These are phyloP conservation scores for Eulemur rubriventer DNA, from an alignment of 2,797 vertebrate genomes.

Conservation along the genomic window DNA sequence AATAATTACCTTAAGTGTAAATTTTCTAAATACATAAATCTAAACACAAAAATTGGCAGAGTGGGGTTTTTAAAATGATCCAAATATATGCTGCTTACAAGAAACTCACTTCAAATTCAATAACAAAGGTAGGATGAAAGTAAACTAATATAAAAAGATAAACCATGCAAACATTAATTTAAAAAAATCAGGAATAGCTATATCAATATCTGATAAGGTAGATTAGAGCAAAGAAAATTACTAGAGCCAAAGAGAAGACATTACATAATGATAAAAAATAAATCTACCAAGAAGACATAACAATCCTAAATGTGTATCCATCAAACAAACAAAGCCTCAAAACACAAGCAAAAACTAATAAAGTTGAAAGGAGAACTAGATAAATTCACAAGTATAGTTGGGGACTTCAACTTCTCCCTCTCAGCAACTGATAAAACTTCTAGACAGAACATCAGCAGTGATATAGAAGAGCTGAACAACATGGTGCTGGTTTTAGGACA, in stretches of 20 bases:
- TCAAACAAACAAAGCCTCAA: not conserved
- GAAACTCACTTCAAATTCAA: not conserved
- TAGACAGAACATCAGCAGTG: not conserved
- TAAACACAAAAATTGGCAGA: not conserved
- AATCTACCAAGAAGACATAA: not conserved
- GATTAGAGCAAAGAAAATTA: not conserved
- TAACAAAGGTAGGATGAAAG: not conserved
- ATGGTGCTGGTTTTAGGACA: not conserved
- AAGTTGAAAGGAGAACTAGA: not conserved
- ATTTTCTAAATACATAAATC: not conserved
- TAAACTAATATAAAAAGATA: not conserved
- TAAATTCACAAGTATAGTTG: not conserved
- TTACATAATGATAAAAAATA: not conserved
- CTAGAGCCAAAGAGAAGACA: not conserved
- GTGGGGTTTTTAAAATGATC: not conserved
- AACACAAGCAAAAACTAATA: not conserved
- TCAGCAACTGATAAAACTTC: not conserved
- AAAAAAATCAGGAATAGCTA: not conserved
- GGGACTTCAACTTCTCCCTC: not conserved
- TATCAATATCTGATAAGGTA: not conserved
- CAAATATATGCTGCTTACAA: not conserved
- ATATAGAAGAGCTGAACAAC: not conserved
- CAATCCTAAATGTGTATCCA: not conserved
- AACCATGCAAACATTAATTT: not conserved
- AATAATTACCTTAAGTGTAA: not conserved